phyloP scores from a whole-genome alignment of 2,113 vertebrate species.

The Carassius gibelio region DNA sequence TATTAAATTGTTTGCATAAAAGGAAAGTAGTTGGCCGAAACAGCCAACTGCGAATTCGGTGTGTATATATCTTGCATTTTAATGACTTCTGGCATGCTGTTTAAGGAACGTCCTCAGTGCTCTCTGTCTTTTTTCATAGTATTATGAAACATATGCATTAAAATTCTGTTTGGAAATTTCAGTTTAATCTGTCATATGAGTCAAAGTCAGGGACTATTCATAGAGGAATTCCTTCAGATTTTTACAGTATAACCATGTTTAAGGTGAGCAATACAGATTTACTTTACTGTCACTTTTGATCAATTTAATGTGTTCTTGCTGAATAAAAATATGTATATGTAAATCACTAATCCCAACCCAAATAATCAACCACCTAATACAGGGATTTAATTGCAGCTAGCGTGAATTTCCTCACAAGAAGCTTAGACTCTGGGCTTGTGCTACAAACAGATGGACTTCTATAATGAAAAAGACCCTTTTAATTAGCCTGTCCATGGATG shows the following conservation, averaged over 20 bases:
- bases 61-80: neutral
- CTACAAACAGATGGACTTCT: slow-evolving; percentile 82
- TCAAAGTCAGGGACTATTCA: neutral
- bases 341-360: slow-evolving; percentile 61
- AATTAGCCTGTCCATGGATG: slow-evolving; percentile 86
- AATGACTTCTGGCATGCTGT: neutral
- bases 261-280: neutral
- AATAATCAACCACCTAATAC: slow-evolving; percentile 61
- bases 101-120: neutral
- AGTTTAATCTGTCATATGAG: neutral
- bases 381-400: slow-evolving; percentile 45
- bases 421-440: slow-evolving; percentile 73
- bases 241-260: neutral
- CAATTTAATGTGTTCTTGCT: neutral
- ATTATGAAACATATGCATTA: neutral
- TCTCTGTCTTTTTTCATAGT: neutral
- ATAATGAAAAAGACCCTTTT: slow-evolving; percentile 85
- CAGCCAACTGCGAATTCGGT: slow-evolving; percentile 11
- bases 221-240: neutral
- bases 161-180: neutral
- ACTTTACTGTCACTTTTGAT: neutral
- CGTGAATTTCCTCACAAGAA: slow-evolving; percentile 65
- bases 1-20: slow-evolving; percentile 35
- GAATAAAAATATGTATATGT: neutral
- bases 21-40: slow-evolving; percentile 1